These are phyloP conservation scores for Cyclophora albipunctata DNA, from an alignment of 2,888 invertebrate genomes.

Conservation along the genomic window DNA sequence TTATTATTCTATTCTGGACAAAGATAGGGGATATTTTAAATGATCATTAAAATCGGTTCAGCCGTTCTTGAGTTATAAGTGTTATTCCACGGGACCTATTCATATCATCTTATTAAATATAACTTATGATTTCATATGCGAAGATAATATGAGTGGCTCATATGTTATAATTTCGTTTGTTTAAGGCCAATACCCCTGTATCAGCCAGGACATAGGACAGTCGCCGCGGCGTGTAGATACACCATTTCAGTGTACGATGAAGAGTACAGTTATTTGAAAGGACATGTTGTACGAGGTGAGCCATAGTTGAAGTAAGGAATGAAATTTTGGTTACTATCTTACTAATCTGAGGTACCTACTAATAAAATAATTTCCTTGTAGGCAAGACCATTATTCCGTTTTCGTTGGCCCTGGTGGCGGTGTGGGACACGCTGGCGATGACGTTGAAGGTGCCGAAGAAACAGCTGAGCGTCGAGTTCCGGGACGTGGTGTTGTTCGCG, in stretches of 20 bases:
- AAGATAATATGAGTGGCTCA: too few relatives aligned
- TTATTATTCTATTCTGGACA: too few relatives aligned
- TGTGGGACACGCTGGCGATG: constrained; percentile 81
- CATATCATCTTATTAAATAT: too few relatives aligned
- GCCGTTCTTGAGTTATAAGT: too few relatives aligned
- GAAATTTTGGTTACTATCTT: too few relatives aligned
- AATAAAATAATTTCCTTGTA: constrained; percentile 11
- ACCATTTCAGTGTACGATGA: constrained; percentile 49
- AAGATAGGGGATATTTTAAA: too few relatives aligned
- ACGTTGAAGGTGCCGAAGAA: constrained; percentile 68
- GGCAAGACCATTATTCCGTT: constrained; percentile 83
- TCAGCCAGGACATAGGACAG: background rate
- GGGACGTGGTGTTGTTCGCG: constrained; percentile 73
- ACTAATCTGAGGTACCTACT: too few relatives aligned
- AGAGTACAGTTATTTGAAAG: constrained; percentile 78
- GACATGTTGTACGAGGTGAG: constrained; percentile 85
- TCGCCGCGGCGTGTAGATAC: constrained; percentile 1
- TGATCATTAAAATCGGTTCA: too few relatives aligned
- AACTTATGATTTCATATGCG: too few relatives aligned
- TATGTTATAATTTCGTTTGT: too few relatives aligned
- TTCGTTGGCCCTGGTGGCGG: constrained; percentile 80
- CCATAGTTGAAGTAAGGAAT: background rate
- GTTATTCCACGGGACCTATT: too few relatives aligned
- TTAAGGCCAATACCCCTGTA: too few relatives aligned
- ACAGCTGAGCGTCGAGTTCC: constrained; percentile 80